Conservation (phyloP, 2,113 vertebrate species). For the Saguinus imperator region DNA sequence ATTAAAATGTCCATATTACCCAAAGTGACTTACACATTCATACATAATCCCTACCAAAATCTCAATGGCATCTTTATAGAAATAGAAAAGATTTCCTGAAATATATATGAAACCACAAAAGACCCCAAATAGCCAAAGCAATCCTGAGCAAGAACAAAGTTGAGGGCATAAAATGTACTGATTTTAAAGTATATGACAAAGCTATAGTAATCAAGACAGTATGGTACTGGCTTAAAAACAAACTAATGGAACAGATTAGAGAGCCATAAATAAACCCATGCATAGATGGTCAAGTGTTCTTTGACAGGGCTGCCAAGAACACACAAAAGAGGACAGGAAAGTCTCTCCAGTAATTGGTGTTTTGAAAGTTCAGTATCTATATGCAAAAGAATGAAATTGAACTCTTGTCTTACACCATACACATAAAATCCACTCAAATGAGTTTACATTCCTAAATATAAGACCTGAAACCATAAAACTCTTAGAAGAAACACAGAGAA, state of each 20-base stretch:
- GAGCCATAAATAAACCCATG: neutral
- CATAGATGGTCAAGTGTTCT: neutral
- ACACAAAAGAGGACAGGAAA: neutral
- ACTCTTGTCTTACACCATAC: neutral
- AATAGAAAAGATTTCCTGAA: neutral
- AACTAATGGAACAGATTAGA: neutral
- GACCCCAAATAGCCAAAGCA: neutral
- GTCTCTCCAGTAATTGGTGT: neutral
- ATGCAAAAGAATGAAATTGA: neutral
- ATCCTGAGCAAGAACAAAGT: neutral
- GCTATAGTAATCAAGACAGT: neutral
- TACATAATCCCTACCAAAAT: neutral
- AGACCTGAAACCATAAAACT: neutral
- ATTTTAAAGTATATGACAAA: neutral
- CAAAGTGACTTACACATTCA: neutral
- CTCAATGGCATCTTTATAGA: neutral
- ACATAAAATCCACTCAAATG: neutral
- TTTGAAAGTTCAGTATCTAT: neutral
- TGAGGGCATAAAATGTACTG: neutral
- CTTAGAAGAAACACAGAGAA: neutral
- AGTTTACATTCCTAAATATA: neutral
- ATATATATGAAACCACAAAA: neutral
- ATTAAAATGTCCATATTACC: neutral
- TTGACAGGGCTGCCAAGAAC: neutral
- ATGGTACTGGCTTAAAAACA: neutral